Percentiles rank a stretch among this genome's conserved stretches.
Evolutionary conservation across 2,888 invertebrate species (phyloP).

Genomic region (Caenorhabditis angaria): DNA sequence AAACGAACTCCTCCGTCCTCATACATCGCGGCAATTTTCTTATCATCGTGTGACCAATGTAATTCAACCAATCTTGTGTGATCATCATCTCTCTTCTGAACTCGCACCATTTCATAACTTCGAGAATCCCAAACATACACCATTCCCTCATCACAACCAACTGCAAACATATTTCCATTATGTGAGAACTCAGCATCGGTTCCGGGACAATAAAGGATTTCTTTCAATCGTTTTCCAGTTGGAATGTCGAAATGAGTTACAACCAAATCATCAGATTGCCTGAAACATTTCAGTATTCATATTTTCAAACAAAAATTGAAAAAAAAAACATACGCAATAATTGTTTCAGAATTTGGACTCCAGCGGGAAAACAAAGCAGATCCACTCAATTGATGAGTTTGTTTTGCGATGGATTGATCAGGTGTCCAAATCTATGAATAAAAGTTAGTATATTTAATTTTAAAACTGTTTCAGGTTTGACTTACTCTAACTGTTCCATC

Average conservation of each 20-base stretch:
- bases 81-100: neutral
- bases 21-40: constrained; percentile 1
- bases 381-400: neutral
- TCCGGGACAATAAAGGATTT: neutral
- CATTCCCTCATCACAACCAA: neutral
- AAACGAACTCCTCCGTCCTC: neutral
- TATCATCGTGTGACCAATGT: neutral
- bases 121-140: neutral
- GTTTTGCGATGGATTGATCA: neutral
- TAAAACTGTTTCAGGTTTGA: too few relatives aligned
- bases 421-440: neutral
- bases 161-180: neutral
- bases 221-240: neutral
- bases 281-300: constrained; percentile 1
- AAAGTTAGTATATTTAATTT: neutral
- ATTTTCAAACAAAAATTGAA: neutral
- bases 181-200: neutral
- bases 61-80: neutral
- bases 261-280: neutral
- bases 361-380: neutral
- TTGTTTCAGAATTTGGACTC: neutral
- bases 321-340: neutral
- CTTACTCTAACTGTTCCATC: neutral
- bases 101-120: neutral
- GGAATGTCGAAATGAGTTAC: neutral